Percentiles rank a stretch among this genome's conserved stretches.
phyloP scores from a whole-genome alignment of 2,888 invertebrate species.

The Drosophila colorata region DNA sequence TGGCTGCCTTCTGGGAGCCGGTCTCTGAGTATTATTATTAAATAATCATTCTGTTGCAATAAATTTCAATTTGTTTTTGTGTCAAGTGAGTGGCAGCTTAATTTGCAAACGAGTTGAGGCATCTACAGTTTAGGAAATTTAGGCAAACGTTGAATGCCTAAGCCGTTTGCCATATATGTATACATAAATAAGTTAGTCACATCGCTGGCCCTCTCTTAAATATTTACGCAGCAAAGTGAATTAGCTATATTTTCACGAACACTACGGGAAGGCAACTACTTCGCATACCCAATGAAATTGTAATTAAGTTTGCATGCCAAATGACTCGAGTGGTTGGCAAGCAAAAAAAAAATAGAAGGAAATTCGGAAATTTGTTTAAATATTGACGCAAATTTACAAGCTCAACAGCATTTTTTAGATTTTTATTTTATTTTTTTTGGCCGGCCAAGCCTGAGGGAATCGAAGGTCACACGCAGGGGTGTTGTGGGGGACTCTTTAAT shows the following conservation, averaged over 20 bases:
- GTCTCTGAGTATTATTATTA: slow-evolving; percentile 61
- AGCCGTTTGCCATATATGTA: slow-evolving; percentile 9
- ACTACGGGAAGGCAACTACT: slow-evolving; percentile 33
- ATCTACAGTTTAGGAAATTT: background rate
- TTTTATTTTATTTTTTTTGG: background rate
- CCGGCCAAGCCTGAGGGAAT: background rate
- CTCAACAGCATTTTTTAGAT: slow-evolving; percentile 23
- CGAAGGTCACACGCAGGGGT: slow-evolving; percentile 7
- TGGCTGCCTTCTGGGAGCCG: slow-evolving; percentile 22
- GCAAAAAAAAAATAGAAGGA: background rate
- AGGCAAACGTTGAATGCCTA: background rate
- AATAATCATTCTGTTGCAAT: slow-evolving; percentile 77
- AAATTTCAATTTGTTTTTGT: slow-evolving; percentile 70
- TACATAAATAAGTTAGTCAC: background rate
- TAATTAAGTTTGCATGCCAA: slow-evolving; percentile 75
- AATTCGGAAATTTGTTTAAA: slow-evolving; percentile 58
- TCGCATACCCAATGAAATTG: slow-evolving; percentile 63
- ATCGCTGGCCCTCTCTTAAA: slow-evolving; percentile 34
- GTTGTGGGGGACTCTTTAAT: slow-evolving; percentile 14
- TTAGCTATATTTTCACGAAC: slow-evolving; percentile 49
- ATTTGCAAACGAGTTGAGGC: slow-evolving; percentile 50
- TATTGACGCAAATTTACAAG: slow-evolving; percentile 67
- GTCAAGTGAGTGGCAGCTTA: slow-evolving; percentile 71
- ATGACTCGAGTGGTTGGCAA: slow-evolving; percentile 68
- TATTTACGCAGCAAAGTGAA: slow-evolving; percentile 60